A percentile compares a stretch with the other conserved stretches of the same genome.
phyloP scores from a whole-genome alignment of 1,140 invertebrate genomes.

The Aphelenchoides fujianensis region DNA sequence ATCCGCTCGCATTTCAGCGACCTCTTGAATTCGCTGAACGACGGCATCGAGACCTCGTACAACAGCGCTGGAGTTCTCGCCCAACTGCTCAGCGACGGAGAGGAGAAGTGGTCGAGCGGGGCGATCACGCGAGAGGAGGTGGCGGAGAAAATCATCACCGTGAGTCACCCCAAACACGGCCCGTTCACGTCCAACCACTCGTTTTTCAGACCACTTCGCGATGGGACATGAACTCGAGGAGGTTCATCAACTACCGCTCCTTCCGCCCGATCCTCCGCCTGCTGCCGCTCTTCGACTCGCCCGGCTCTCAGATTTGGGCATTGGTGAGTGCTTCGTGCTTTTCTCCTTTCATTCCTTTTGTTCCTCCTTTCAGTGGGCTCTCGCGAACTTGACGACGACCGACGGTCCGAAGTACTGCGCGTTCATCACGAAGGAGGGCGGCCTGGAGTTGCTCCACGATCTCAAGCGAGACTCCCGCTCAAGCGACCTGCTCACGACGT shows the following conservation, averaged over 20 bases:
- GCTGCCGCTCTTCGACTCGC: conserved; percentile 49
- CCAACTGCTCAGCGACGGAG: conserved; percentile 88
- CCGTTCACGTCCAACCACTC: conserved; percentile 7
- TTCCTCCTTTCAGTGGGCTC: conserved; percentile 71
- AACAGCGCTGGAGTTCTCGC: conserved; percentile 92
- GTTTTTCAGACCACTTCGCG: conserved; percentile 72
- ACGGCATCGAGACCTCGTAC: conserved; percentile 94
- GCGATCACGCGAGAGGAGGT: conserved; percentile 73
- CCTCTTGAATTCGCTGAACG: conserved; percentile 66
- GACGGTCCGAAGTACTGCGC: conserved; percentile 79
- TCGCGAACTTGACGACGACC: conserved; percentile 80
- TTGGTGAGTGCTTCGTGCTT: conserved; percentile 21
- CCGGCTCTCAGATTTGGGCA: conserved; percentile 53
- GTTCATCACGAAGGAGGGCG: conserved; percentile 79
- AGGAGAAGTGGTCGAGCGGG: conserved; percentile 75
- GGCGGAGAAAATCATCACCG: conserved; percentile 71
- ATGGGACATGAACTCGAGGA: conserved; percentile 79
- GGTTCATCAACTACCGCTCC: conserved; percentile 90
- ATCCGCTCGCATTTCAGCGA: too few relatives aligned
- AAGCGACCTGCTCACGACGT: conserved; percentile 10
- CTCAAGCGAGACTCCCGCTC: conserved; percentile 65
- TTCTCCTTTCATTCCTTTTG: background rate
- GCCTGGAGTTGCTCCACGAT: conserved; percentile 72
- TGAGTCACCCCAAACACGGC: conserved; percentile 14
- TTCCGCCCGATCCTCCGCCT: conserved; percentile 56